Evolutionary conservation across 2,888 invertebrate species (phyloP).

Genomic region (Brachylomia viminalis): DNA sequence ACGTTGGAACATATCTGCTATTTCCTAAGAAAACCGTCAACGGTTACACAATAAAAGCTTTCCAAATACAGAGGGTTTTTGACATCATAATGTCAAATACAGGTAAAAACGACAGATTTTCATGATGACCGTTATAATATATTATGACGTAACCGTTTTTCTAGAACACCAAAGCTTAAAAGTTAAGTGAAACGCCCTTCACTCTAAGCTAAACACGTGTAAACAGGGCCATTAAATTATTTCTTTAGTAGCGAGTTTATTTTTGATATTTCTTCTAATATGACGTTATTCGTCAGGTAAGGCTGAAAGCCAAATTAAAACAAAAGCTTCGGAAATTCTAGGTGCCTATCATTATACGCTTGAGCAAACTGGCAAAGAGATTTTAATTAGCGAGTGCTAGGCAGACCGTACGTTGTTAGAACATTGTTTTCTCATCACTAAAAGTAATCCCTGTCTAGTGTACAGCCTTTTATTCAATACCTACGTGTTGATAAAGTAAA

Average conservation of each 20-base stretch:
- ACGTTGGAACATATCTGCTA: too few species aligned
- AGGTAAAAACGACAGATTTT: too few species aligned
- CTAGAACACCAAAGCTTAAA: neutral
- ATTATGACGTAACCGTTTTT: neutral
- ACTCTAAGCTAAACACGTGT: neutral
- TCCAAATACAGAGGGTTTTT: too few species aligned
- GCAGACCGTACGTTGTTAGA: neutral
- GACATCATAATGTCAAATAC: too few species aligned
- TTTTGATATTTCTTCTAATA: neutral
- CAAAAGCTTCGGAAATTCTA: neutral
- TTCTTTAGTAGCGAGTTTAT: neutral
- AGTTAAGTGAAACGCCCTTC: neutral
- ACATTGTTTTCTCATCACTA: neutral
- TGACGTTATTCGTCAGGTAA: too few species aligned
- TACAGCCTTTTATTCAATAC: neutral
- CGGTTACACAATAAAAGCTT: too few species aligned
- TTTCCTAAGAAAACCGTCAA: too few species aligned
- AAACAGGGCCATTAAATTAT: neutral
- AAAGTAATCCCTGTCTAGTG: neutral
- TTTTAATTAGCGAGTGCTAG: neutral
- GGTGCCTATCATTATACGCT: neutral
- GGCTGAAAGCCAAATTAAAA: neutral
- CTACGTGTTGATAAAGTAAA: neutral
- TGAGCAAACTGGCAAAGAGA: constrained; percentile 2
- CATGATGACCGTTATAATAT: too few species aligned